Evolutionary conservation across 2,888 invertebrate genomes (phyloP).

Genomic region (Macrosoma leucophasiata): DNA sequence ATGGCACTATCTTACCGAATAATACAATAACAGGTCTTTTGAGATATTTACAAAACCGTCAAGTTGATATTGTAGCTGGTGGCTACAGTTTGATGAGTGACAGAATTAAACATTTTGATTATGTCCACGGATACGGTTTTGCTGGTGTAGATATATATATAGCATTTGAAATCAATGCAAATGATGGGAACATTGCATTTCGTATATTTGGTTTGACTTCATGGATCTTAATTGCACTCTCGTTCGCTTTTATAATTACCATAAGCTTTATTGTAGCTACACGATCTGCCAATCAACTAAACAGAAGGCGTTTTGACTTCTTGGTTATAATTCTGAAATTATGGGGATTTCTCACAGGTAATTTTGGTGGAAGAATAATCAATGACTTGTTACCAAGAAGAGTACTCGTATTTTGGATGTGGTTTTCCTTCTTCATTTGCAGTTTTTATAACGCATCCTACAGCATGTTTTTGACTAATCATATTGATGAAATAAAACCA

Average conservation of each 20-base stretch:
- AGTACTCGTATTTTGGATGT: slow-evolving; percentile 44
- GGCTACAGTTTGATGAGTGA: slow-evolving; percentile 41
- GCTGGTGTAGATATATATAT: slow-evolving; percentile 35
- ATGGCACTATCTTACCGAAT: slow-evolving; percentile 40
- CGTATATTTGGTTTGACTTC: slow-evolving; percentile 34
- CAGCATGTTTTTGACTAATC: slow-evolving; percentile 38
- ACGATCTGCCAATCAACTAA: no score
- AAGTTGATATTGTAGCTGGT: slow-evolving; percentile 40
- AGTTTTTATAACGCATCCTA: slow-evolving; percentile 51
- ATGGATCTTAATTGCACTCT: slow-evolving; percentile 35
- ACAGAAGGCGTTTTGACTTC: no score
- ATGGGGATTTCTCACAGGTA: slow-evolving; percentile 43
- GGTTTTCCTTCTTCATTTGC: slow-evolving; percentile 47
- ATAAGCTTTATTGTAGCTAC: no score
- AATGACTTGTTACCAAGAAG: slow-evolving; percentile 32
- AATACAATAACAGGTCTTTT: slow-evolving; percentile 40
- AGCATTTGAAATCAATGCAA: slow-evolving; percentile 29
- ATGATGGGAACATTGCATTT: slow-evolving; percentile 31
- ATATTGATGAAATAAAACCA: slow-evolving; percentile 29
- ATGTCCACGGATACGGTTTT: slow-evolving; percentile 41
- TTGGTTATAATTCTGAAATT: slow-evolving; percentile 25
- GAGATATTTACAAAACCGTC: slow-evolving; percentile 30
- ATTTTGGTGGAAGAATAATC: slow-evolving; percentile 33
- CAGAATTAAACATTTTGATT: slow-evolving; percentile 40
- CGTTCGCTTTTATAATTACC: slow-evolving; percentile 26